Conservation (phyloP, 2,888 invertebrate species). For the Parascotia fuliginaria region DNA sequence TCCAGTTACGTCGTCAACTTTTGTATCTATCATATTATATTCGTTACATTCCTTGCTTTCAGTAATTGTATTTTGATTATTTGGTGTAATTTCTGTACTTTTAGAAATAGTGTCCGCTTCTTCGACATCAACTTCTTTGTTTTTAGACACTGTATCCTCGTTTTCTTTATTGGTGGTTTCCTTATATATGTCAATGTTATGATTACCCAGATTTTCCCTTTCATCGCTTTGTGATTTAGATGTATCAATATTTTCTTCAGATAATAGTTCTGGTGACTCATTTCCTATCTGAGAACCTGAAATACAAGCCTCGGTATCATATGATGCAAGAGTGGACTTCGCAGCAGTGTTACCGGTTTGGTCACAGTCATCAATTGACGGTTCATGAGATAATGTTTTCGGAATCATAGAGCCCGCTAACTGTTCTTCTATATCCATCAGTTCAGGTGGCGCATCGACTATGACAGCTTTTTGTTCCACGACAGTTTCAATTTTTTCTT, state of each 20-base stretch:
- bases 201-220: neutral
- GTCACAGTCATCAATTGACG: neutral
- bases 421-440: constrained; percentile 52
- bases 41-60: neutral
- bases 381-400: constrained; percentile 24
- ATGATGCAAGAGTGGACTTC: neutral
- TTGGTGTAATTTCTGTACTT: neutral
- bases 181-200: neutral
- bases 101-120: neutral
- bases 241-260: neutral
- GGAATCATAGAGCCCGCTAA: constrained; percentile 49
- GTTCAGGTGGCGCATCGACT: constrained; percentile 5
- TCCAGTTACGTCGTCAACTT: neutral
- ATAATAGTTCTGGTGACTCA: neutral
- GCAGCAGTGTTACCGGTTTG: neutral
- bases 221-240: neutral
- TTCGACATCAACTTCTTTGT: neutral
- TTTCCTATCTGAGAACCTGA: neutral
- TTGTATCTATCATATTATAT: neutral
- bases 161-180: neutral
- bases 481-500: neutral
- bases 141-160: neutral
- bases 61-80: neutral
- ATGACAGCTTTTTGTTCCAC: neutral
- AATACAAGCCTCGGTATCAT: neutral